These are phyloP conservation scores for Xanthorhoe designata DNA, from an alignment of 2,888 invertebrate genomes.

Conservation along the genomic window DNA sequence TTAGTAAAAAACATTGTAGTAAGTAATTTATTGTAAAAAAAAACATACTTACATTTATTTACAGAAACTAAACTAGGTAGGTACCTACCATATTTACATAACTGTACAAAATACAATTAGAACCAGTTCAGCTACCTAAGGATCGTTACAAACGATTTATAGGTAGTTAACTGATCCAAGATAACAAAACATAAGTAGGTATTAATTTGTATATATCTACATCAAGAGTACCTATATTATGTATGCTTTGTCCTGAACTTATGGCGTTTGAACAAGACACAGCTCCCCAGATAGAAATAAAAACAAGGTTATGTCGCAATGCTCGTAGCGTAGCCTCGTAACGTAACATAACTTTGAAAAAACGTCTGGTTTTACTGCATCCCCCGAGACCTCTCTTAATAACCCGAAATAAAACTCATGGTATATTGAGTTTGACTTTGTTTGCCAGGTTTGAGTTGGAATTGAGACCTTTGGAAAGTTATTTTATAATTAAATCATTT, in stretches of 20 bases:
- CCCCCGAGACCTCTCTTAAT: conserved; percentile 39
- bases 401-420: conserved; percentile 39
- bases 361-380: conserved; percentile 43
- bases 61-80: no score
- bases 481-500: not conserved
- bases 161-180: no score
- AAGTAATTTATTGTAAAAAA: not conserved
- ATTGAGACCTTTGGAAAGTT: not conserved
- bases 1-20: not conserved
- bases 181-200: no score
- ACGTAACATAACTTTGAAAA: conserved; percentile 42
- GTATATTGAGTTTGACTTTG: conserved; percentile 23
- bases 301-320: conserved; percentile 43
- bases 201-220: no score
- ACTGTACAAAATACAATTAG: no score
- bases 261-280: conserved; percentile 32
- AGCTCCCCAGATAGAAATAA: conserved; percentile 41
- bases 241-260: not conserved
- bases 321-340: conserved; percentile 41
- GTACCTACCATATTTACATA: no score
- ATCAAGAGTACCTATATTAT: not conserved
- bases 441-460: not conserved
- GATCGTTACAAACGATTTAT: no score
- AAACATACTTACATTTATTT: no score
- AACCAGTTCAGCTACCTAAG: no score